phyloP scores from a whole-genome alignment of 2,113 vertebrate species.

The Montifringilla adamsi region DNA sequence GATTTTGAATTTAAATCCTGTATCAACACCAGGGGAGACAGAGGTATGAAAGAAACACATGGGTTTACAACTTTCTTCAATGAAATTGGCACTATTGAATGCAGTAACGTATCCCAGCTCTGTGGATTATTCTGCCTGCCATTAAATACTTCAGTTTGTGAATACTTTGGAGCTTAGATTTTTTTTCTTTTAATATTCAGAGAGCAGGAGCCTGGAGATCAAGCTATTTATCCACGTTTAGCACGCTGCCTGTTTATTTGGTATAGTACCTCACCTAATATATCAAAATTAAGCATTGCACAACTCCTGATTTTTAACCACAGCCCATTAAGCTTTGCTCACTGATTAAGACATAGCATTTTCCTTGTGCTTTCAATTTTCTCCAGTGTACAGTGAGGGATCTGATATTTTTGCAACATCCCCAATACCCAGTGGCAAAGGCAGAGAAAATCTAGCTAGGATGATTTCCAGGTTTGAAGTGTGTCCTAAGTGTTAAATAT shows the following conservation, averaged over 20 bases:
- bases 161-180: neutral
- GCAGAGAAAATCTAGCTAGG: neutral
- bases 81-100: neutral
- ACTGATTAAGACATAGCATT: constrained; percentile 38
- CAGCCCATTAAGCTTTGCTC: constrained; percentile 36
- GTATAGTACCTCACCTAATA: constrained; percentile 52
- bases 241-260: constrained; percentile 31
- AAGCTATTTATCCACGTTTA: constrained; percentile 53
- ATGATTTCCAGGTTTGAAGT: neutral
- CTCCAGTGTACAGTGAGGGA: neutral
- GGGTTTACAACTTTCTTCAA: constrained; percentile 41
- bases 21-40: constrained; percentile 46
- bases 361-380: constrained; percentile 51
- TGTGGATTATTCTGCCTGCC: constrained; percentile 30
- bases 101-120: neutral
- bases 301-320: constrained; percentile 53
- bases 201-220: constrained; percentile 34
- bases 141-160: constrained; percentile 36
- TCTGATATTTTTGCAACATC: neutral
- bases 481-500: neutral
- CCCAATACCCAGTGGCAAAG: neutral
- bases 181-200: neutral
- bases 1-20: constrained; percentile 57
- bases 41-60: constrained; percentile 37
- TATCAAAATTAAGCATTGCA: constrained; percentile 51